Conservation (phyloP, 2,113 vertebrate genomes). For the Otus sunia region DNA sequence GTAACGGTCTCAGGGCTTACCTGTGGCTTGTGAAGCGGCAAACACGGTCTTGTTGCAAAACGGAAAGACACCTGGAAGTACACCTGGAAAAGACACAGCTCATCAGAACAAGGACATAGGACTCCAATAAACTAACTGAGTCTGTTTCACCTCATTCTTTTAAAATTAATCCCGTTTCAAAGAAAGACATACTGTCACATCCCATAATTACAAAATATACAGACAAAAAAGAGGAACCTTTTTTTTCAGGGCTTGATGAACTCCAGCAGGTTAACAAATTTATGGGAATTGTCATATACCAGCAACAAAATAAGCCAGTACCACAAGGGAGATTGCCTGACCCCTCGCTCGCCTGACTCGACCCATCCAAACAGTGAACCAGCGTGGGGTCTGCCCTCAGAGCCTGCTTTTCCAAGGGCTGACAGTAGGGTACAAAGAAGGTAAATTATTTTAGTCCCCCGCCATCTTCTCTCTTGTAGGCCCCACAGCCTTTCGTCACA, state of each 20-base stretch:
- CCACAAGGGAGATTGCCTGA: not conserved
- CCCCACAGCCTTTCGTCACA: not conserved
- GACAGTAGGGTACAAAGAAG: not conserved
- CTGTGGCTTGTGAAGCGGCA: not conserved
- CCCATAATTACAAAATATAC: not conserved
- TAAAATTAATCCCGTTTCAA: not conserved
- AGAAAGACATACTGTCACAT: not conserved
- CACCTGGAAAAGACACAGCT: not conserved
- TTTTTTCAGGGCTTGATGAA: not conserved
- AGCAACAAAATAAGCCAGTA: not conserved
- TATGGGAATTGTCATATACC: not conserved
- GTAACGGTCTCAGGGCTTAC: not conserved
- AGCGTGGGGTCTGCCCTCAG: not conserved
- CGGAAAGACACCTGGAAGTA: not conserved
- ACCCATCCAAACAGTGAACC: rapidly evolving
- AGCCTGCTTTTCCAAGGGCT: not conserved
- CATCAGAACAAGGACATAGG: not conserved
- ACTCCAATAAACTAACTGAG: not conserved
- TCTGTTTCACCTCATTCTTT: not conserved
- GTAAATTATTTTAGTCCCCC: not conserved
- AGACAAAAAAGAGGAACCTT: not conserved
- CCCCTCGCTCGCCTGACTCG: rapidly evolving
- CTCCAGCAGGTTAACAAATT: not conserved
- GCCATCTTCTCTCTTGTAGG: not conserved
- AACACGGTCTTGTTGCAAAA: not conserved